phyloP scores from a whole-genome alignment of 1,140 invertebrate genomes.

The Leptinotarsa lineolata region DNA sequence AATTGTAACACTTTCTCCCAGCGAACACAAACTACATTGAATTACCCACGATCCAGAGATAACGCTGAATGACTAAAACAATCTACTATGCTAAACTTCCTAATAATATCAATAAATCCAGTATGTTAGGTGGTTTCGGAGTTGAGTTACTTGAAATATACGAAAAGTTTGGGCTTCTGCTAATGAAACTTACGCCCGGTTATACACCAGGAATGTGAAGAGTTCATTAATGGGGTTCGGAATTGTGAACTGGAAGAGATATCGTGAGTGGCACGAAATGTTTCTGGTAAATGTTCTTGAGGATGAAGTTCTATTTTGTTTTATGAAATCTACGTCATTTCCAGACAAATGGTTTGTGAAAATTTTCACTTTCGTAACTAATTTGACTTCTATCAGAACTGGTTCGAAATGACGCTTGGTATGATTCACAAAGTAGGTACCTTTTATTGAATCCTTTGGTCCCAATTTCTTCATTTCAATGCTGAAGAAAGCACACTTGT shows the following conservation, averaged over 20 bases:
- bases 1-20: background rate
- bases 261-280: no score
- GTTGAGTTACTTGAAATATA: conserved; percentile 20
- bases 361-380: no score
- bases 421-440: no score
- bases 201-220: conserved; percentile 17
- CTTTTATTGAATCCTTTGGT: no score
- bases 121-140: conserved; percentile 15
- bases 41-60: background rate
- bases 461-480: no score
- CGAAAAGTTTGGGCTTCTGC: conserved; percentile 6
- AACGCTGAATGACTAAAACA: conserved; percentile 3
- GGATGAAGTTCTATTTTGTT: no score
- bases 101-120: conserved; percentile 36
- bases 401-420: no score
- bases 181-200: background rate
- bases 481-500: no score
- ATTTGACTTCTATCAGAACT: no score
- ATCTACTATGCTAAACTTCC: conserved; percentile 33
- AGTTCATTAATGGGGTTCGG: background rate
- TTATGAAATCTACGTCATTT: no score
- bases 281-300: no score
- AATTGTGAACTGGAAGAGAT: background rate
- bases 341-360: no score
- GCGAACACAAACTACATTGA: background rate